These are phyloP conservation scores for Lamellibrachia columna DNA, from an alignment of 2,888 invertebrate genomes.

Conservation along the genomic window DNA sequence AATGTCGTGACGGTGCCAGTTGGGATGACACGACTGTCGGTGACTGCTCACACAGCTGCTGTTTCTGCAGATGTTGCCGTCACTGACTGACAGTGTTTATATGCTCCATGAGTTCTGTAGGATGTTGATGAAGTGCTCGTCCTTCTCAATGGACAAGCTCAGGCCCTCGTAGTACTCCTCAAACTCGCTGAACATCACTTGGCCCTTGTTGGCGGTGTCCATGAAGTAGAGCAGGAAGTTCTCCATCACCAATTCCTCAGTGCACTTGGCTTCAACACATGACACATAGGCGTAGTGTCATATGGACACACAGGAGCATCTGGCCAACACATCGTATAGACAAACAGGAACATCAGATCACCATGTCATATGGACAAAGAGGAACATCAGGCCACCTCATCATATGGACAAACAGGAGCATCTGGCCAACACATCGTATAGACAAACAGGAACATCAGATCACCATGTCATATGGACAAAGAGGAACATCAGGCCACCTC, in stretches of 20 bases:
- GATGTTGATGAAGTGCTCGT: conserved; percentile 59
- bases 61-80: neutral
- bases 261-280: conserved; percentile 34
- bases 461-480: neutral
- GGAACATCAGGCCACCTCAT: neutral
- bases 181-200: conserved; percentile 58
- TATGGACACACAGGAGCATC: neutral
- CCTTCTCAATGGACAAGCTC: conserved; percentile 54
- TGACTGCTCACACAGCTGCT: neutral
- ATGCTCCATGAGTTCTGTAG: conserved; percentile 61
- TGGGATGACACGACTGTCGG: neutral
- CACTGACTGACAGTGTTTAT: neutral
- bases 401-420: neutral
- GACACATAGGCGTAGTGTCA: neutral
- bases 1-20: neutral
- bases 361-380: neutral
- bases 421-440: neutral
- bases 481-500: neutral
- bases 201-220: conserved; percentile 47
- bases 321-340: too few species aligned
- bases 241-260: conserved; percentile 43
- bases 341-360: neutral
- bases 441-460: neutral
- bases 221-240: conserved; percentile 55
- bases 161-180: conserved; percentile 64